Conservation (phyloP, 2,888 invertebrate genomes). For the Chaitophorus viminalis region DNA sequence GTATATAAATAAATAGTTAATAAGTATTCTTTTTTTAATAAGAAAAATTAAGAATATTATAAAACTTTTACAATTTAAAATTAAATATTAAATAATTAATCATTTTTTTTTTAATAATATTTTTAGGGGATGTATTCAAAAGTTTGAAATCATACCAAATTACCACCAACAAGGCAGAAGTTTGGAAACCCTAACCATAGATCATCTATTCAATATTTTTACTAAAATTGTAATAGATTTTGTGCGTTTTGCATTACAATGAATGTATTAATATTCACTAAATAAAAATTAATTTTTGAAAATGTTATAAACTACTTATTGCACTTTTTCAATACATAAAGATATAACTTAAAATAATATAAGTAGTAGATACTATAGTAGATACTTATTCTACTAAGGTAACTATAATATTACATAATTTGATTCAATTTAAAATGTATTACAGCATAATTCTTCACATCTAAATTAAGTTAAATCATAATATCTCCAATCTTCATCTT, state of each 20-base stretch:
- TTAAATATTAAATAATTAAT: background rate
- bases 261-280: background rate
- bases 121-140: conserved; percentile 39
- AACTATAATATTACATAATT: background rate
- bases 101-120: conserved; percentile 7
- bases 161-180: conserved; percentile 47
- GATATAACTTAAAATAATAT: background rate
- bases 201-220: conserved; percentile 45
- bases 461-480: too few species aligned
- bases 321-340: background rate
- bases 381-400: background rate
- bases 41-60: background rate
- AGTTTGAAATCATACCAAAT: conserved; percentile 56
- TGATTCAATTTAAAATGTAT: background rate
- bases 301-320: background rate
- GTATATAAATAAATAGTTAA: too few species aligned
- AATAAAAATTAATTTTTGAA: background rate
- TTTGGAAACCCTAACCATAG: conserved; percentile 17
- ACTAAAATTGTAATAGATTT: conserved; percentile 45
- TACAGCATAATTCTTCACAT: background rate
- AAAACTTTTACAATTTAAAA: background rate
- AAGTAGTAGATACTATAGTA: too few species aligned
- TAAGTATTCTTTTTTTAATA: too few species aligned
- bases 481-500: too few species aligned
- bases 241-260: conserved; percentile 26